Conservation (phyloP, 2,888 invertebrate species). For the Caprella mutica region DNA sequence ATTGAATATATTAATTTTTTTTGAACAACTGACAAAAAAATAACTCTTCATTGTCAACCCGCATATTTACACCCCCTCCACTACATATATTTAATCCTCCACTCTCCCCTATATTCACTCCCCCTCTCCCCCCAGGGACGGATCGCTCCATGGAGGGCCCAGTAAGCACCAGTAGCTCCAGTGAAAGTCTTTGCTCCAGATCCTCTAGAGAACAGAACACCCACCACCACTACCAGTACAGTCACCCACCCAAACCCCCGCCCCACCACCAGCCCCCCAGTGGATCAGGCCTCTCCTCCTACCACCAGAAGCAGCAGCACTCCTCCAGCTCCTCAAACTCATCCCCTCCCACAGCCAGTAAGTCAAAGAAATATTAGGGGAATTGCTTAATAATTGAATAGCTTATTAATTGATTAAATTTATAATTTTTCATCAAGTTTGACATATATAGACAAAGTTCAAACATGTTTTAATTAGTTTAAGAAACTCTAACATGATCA, state of each 20-base stretch:
- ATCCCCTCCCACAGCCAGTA: slow-evolving; percentile 5
- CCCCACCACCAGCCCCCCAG: slow-evolving; percentile 21
- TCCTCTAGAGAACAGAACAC: slow-evolving; percentile 37
- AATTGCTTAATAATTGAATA: too few relatives aligned
- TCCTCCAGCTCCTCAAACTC: not conserved
- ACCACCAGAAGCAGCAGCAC: not conserved
- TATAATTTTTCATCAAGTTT: too few relatives aligned
- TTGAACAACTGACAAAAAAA: too few relatives aligned
- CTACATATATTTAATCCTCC: not conserved
- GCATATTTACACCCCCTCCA: not conserved
- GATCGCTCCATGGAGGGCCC: slow-evolving; percentile 28
- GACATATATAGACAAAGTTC: too few relatives aligned
- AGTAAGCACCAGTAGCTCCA: slow-evolving; percentile 62
- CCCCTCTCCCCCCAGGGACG: not conserved
- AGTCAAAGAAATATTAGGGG: too few relatives aligned
- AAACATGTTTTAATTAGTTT: too few relatives aligned
- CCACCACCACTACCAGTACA: slow-evolving; percentile 35
- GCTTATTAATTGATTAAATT: too few relatives aligned
- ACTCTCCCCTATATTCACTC: not conserved
- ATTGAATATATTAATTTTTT: too few relatives aligned
- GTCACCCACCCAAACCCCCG: slow-evolving; percentile 20
- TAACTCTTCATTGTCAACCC: too few relatives aligned
- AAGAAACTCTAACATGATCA: too few relatives aligned
- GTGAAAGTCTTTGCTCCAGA: slow-evolving; percentile 64
- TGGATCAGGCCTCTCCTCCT: not conserved